Conservation (phyloP, 2,888 invertebrate genomes). For the Gnatocerus cornutus region DNA sequence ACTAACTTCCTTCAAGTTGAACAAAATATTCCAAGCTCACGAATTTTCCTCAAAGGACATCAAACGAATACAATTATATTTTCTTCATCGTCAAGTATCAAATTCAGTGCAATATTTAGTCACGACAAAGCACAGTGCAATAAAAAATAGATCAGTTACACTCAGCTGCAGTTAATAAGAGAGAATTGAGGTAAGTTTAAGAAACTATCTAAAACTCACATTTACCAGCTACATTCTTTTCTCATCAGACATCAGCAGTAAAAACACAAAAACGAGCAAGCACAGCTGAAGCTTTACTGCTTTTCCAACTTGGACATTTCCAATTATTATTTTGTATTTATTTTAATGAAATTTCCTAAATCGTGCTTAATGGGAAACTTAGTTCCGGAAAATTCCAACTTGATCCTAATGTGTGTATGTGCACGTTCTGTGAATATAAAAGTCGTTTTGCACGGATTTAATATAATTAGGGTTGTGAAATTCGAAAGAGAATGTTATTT, state of each 20-base stretch:
- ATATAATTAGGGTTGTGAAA: background rate
- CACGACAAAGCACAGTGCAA: no score
- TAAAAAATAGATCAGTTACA: background rate
- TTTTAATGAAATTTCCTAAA: slow-evolving; percentile 32
- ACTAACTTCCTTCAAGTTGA: slow-evolving; percentile 44
- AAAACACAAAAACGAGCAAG: slow-evolving; percentile 50
- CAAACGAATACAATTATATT: slow-evolving; percentile 46
- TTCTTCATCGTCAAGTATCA: background rate
- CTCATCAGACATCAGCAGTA: slow-evolving; percentile 57
- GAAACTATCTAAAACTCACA: slow-evolving; percentile 49
- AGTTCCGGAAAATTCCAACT: slow-evolving; percentile 4
- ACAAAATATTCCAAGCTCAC: slow-evolving; percentile 46
- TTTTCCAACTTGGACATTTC: slow-evolving; percentile 36
- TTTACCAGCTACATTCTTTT: slow-evolving; percentile 59
- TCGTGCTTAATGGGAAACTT: slow-evolving; percentile 18
- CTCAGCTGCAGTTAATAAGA: slow-evolving; percentile 38
- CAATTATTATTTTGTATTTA: slow-evolving; percentile 43
- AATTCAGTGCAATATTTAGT: no score
- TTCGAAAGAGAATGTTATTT: background rate
- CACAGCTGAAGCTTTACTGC: slow-evolving; percentile 34
- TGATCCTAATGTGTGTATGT: no score
- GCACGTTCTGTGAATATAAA: background rate
- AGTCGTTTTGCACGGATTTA: background rate
- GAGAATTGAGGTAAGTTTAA: slow-evolving; percentile 43
- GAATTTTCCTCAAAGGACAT: slow-evolving; percentile 44